Evolutionary conservation across 1,140 invertebrate species (phyloP).

Genomic region (Brachionus manjavacas): DNA sequence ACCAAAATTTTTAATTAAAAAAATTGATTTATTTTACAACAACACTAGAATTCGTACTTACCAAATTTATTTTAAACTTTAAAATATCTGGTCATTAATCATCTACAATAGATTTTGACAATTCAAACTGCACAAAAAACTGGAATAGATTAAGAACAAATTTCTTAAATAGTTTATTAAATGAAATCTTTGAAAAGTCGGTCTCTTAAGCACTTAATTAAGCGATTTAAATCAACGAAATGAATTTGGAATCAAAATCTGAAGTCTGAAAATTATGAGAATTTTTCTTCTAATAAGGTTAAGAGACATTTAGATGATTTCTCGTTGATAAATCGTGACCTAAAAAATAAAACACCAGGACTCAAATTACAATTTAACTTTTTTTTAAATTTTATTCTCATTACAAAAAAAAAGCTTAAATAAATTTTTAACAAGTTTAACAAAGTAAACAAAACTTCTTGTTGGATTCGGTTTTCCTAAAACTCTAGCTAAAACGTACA

Average conservation of each 20-base stretch:
- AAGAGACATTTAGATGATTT: background rate
- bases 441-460: background rate
- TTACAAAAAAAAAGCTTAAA: background rate
- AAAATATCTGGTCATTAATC: background rate
- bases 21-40: background rate
- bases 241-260: background rate
- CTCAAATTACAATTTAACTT: background rate
- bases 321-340: background rate
- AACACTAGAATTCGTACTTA: background rate
- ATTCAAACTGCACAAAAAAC: background rate
- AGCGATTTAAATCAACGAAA: background rate
- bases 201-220: background rate
- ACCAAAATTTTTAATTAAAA: background rate
- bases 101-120: background rate
- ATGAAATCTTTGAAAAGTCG: background rate
- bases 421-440: slow-evolving; percentile 1
- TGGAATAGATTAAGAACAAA: background rate
- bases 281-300: background rate
- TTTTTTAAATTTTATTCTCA: background rate
- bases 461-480: background rate
- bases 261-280: background rate
- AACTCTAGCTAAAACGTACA: slow-evolving; percentile 1
- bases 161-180: background rate
- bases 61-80: background rate
- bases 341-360: background rate